Evolutionary conservation across 1,140 invertebrate species (phyloP).

Genomic region (Ceratina calcarata): DNA sequence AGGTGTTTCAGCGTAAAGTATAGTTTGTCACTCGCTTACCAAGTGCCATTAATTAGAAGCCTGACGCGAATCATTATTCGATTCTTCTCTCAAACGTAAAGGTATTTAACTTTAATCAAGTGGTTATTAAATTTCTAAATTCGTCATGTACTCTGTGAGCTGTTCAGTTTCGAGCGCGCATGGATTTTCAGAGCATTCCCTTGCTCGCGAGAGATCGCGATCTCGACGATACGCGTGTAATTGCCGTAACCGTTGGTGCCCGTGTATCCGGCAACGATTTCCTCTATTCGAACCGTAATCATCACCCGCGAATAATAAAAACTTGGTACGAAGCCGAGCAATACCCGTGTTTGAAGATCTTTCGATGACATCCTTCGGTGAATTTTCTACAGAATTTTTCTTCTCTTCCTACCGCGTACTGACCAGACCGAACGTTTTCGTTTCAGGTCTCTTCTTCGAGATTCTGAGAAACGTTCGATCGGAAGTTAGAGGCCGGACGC

Average conservation of each 20-base stretch:
- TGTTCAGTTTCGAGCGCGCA: neutral
- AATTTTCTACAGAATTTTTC: neutral
- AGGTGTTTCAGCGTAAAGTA: no score
- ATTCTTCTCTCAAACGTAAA: neutral
- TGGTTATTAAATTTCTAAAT: no score
- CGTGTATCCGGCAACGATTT: conserved; percentile 11
- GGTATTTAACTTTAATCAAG: no score
- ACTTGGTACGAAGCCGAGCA: conserved; percentile 13
- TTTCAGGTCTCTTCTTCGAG: neutral
- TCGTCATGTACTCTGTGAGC: no score
- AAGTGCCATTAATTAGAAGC: neutral
- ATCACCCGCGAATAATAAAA: neutral
- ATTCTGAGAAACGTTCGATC: neutral
- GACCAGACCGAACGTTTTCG: no score
- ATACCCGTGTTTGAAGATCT: conserved; percentile 11
- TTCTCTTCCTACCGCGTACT: neutral
- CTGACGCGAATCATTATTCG: neutral
- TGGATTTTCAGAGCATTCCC: neutral
- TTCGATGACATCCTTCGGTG: neutral
- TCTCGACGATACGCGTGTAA: conserved; percentile 10
- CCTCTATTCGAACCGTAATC: neutral
- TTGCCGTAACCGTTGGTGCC: conserved; percentile 26
- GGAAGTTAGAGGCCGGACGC: conserved; percentile 18
- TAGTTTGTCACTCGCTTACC: no score
- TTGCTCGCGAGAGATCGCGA: conserved; percentile 27